phyloP scores from a whole-genome alignment of 1,140 invertebrate genomes.

The Sitobion miscanthi region DNA sequence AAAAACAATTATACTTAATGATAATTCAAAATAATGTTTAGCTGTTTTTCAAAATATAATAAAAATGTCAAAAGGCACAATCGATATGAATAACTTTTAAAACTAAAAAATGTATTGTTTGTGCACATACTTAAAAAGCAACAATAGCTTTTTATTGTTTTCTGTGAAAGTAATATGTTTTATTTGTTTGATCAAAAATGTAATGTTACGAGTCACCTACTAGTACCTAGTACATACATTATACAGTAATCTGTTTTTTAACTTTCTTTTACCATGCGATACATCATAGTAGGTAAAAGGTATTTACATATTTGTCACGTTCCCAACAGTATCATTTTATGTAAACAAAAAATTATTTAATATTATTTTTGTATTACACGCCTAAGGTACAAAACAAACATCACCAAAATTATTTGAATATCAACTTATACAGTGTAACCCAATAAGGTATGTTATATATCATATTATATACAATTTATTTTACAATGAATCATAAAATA shows the following conservation, averaged over 20 bases:
- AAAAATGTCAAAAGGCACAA: neutral
- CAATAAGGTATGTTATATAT: neutral
- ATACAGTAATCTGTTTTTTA: neutral
- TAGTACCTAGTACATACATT: constrained; percentile 6
- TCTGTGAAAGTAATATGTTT: neutral
- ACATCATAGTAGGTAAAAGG: neutral
- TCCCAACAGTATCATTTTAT: neutral
- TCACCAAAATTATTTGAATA: neutral
- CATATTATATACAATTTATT: neutral
- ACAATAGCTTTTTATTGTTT: neutral
- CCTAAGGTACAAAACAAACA: neutral
- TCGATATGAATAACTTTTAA: neutral
- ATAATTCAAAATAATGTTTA: neutral
- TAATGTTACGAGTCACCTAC: neutral
- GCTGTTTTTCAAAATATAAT: no score
- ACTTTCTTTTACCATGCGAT: neutral
- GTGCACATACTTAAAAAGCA: neutral
- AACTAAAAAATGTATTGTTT: neutral
- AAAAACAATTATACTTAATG: neutral
- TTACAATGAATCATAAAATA: neutral
- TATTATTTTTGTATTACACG: neutral
- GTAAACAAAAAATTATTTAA: neutral
- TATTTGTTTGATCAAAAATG: constrained; percentile 11
- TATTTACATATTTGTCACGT: constrained; percentile 1
- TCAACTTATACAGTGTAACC: neutral